phyloP scores from a whole-genome alignment of 2,888 invertebrate genomes.

The Arenicola marina region DNA sequence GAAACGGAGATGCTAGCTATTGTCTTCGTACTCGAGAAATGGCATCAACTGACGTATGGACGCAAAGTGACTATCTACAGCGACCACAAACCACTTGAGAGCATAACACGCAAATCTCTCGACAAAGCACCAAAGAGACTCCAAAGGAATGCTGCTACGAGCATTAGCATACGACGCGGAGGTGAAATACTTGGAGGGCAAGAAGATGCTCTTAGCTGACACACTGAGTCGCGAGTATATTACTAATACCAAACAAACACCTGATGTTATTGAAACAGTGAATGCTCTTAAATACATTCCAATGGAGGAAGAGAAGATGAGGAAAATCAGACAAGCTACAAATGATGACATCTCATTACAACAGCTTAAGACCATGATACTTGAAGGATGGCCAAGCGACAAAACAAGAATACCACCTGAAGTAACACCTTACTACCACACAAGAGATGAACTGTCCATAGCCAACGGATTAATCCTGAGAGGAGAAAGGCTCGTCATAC shows the following conservation, averaged over 20 bases:
- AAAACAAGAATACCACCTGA: not conserved
- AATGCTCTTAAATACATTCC: too few species aligned
- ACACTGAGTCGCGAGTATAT: slow-evolving; percentile 1
- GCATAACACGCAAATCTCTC: slow-evolving; percentile 14
- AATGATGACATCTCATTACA: too few species aligned
- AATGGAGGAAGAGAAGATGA: too few species aligned
- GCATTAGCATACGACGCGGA: slow-evolving; percentile 11
- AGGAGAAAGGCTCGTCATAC: not conserved
- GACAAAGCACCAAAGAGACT: slow-evolving; percentile 15
- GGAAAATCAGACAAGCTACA: too few species aligned
- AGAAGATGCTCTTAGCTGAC: slow-evolving; percentile 20
- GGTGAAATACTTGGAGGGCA: slow-evolving; percentile 20
- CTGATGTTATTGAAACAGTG: too few species aligned
- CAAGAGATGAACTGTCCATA: not conserved
- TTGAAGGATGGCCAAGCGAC: not conserved
- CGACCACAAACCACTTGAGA: slow-evolving; percentile 21
- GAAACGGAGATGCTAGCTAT: slow-evolving; percentile 28
- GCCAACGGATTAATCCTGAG: not conserved
- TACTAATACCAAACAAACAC: too few species aligned
- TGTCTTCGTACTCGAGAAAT: slow-evolving; percentile 13
- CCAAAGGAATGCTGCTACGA: slow-evolving; percentile 16
- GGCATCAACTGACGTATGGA: slow-evolving; percentile 20
- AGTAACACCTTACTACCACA: not conserved
- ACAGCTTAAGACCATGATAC: not conserved
- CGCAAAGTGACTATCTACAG: slow-evolving; percentile 6